Evolutionary conservation across 2,888 invertebrate genomes (phyloP).

Genomic region (Limenitis arthemis): DNA sequence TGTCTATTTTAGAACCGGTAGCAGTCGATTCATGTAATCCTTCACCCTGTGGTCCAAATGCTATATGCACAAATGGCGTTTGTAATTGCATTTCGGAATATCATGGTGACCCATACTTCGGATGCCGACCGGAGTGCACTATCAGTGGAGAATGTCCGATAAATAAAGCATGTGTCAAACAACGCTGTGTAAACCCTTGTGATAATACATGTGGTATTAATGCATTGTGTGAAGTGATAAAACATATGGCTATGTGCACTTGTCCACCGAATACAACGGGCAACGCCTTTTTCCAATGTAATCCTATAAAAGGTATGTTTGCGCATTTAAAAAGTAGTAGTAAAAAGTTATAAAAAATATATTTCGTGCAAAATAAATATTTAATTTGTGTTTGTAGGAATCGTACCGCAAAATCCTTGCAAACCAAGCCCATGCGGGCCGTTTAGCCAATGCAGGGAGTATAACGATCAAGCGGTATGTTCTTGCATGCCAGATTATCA

Average conservation of each 20-base stretch:
- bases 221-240: slow-evolving; percentile 80
- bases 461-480: slow-evolving; percentile 77
- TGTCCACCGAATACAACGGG: slow-evolving; percentile 80
- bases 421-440: slow-evolving; percentile 76
- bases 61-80: slow-evolving; percentile 70
- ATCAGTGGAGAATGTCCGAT: slow-evolving; percentile 79
- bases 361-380: background rate
- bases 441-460: slow-evolving; percentile 74
- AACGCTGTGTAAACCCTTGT: slow-evolving; percentile 81
- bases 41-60: slow-evolving; percentile 77
- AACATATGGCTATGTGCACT: slow-evolving; percentile 83
- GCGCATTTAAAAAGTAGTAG: background rate
- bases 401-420: slow-evolving; percentile 69
- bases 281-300: slow-evolving; percentile 80
- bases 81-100: slow-evolving; percentile 75
- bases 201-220: slow-evolving; percentile 82
- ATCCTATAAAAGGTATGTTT: slow-evolving; percentile 64
- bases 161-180: slow-evolving; percentile 79
- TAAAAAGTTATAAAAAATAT: background rate
- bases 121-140: slow-evolving; percentile 82
- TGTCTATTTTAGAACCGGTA: slow-evolving; percentile 36
- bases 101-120: slow-evolving; percentile 77
- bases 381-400: slow-evolving; percentile 36
- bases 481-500: slow-evolving; percentile 75
- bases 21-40: slow-evolving; percentile 73